Percentiles rank a stretch among this genome's conserved stretches.
Evolutionary conservation across 1,140 invertebrate species (phyloP).

Genomic region (Alviniconcha marisindica): DNA sequence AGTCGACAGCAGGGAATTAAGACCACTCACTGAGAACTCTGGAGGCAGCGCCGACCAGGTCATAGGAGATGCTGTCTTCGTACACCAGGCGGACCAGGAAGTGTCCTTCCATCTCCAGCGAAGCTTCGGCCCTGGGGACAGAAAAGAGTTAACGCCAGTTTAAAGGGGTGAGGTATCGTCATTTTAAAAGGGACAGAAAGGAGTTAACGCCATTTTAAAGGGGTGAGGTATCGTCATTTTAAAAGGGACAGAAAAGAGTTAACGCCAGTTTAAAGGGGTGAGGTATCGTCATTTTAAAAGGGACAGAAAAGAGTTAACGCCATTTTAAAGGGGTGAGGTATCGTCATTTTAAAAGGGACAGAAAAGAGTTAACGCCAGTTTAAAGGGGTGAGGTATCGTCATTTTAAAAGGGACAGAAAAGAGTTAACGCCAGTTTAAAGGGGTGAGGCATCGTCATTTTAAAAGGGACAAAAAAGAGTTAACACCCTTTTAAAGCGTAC

Average conservation of each 20-base stretch:
- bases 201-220: background rate
- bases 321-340: too few relatives aligned
- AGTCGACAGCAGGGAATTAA: too few relatives aligned
- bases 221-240: background rate
- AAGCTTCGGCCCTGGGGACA: constrained; percentile 88
- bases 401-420: too few relatives aligned
- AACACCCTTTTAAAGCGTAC: too few relatives aligned
- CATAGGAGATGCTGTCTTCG: constrained; percentile 96
- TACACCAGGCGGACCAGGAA: constrained; percentile 96
- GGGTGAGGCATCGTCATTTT: too few relatives aligned
- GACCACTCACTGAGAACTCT: constrained; percentile 89
- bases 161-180: background rate
- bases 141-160: too few relatives aligned
- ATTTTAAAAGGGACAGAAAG: background rate
- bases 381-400: too few relatives aligned
- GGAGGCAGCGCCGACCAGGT: constrained; percentile 92
- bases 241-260: background rate
- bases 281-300: background rate
- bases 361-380: too few relatives aligned
- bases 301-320: background rate
- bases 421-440: too few relatives aligned
- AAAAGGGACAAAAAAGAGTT: too few relatives aligned
- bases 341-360: too few relatives aligned
- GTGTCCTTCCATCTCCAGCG: constrained; percentile 94
- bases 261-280: too few relatives aligned